Conservation (phyloP, 2,113 vertebrate genomes). For the Pseudorasbora parva region DNA sequence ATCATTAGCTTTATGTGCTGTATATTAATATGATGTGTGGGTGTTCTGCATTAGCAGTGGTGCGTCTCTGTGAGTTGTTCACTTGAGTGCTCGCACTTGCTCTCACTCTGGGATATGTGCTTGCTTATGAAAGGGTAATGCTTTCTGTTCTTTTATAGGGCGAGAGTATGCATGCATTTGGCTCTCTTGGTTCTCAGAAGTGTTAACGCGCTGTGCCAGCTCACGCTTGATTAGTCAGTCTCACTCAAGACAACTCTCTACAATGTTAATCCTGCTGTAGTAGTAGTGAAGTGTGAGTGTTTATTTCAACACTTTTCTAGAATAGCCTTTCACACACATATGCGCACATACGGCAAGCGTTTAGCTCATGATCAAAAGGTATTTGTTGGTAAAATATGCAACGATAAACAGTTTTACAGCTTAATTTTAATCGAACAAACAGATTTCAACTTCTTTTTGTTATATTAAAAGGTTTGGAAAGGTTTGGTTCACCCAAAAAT, state of each 20-base stretch:
- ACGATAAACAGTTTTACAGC: neutral
- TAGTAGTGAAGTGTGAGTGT: conserved; percentile 46
- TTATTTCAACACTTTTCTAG: conserved; percentile 53
- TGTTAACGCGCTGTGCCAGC: conserved; percentile 63
- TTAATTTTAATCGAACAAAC: neutral
- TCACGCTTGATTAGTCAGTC: conserved; percentile 56
- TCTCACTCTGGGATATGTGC: conserved; percentile 50
- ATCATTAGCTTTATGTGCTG: conserved; percentile 13
- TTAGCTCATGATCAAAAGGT: neutral
- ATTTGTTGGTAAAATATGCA: neutral
- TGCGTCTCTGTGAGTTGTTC: conserved; percentile 63
- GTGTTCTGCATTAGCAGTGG: conserved; percentile 68
- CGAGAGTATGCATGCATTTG: conserved; percentile 19
- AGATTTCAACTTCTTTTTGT: neutral
- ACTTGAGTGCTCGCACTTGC: conserved; percentile 64
- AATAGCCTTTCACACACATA: conserved; percentile 45
- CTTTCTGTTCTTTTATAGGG: conserved; percentile 27
- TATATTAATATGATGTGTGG: conserved; percentile 57
- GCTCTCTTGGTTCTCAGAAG: conserved; percentile 53
- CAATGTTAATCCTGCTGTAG: conserved; percentile 66
- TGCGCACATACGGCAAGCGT: neutral
- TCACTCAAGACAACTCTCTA: conserved; percentile 50
- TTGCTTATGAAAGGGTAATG: conserved; percentile 44
- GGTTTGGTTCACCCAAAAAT: too few relatives aligned
- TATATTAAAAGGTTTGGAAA: neutral